phyloP scores from a whole-genome alignment of 2,797 vertebrate species.

The Sebastes jordani region DNA sequence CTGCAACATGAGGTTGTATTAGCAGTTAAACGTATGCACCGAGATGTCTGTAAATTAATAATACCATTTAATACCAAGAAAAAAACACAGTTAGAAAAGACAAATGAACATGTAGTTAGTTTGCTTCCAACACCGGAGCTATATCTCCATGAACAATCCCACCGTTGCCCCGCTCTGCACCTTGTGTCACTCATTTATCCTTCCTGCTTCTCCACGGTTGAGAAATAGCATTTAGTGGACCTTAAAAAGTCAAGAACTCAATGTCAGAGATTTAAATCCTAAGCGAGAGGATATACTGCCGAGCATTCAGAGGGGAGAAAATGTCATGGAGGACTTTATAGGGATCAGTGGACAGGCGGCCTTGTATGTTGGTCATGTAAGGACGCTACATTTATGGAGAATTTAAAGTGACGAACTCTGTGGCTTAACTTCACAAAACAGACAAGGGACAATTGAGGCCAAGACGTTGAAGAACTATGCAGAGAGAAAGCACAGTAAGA shows the following conservation, averaged over 20 bases:
- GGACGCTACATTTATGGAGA: slow-evolving; percentile 20
- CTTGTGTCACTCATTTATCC: slow-evolving; percentile 14
- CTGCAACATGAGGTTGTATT: slow-evolving; percentile 14
- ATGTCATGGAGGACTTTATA: slow-evolving; percentile 44
- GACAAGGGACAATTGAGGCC: slow-evolving; percentile 27
- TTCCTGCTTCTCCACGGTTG: slow-evolving; percentile 21
- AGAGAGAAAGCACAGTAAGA: slow-evolving; percentile 16
- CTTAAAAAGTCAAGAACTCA: slow-evolving; percentile 47
- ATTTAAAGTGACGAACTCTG: slow-evolving; percentile 49
- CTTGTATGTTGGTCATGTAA: slow-evolving; percentile 23
- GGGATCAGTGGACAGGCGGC: slow-evolving; percentile 31
- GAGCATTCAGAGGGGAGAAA: slow-evolving; percentile 17
- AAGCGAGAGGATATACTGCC: slow-evolving; percentile 16
- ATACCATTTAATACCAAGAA: background rate
- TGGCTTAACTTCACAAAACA: slow-evolving; percentile 49
- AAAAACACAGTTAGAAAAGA: background rate
- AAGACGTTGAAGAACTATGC: slow-evolving; percentile 17
- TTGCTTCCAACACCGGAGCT: background rate
- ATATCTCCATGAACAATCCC: background rate
- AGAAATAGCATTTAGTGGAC: slow-evolving; percentile 43
- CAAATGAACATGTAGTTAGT: background rate
- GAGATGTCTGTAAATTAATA: slow-evolving; percentile 11
- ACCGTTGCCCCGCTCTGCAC: slow-evolving; percentile 5
- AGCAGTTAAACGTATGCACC: slow-evolving; percentile 1
- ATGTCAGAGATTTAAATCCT: slow-evolving; percentile 37